A percentile compares a stretch with the other conserved stretches of the same genome.
These are phyloP conservation scores for Brachyptera risi DNA, from an alignment of 2,888 invertebrate genomes.

Conservation along the genomic window DNA sequence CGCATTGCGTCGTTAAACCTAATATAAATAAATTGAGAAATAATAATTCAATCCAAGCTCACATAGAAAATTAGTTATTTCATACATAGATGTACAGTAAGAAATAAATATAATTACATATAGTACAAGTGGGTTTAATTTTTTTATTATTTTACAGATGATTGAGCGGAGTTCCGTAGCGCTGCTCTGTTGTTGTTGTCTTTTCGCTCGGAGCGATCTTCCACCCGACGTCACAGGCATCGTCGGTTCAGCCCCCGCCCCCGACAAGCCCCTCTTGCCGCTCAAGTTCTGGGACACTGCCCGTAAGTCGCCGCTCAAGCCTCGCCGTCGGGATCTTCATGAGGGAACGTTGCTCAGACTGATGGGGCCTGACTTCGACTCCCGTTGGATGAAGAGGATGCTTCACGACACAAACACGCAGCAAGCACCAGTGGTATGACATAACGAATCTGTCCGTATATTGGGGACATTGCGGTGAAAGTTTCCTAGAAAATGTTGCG, in stretches of 20 bases:
- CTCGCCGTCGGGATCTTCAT: conserved; percentile 31
- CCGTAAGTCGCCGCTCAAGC: conserved; percentile 35
- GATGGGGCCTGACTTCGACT: conserved; percentile 35
- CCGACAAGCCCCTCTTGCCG: conserved; percentile 32
- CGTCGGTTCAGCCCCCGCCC: conserved; percentile 32
- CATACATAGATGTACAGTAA: no score
- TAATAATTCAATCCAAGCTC: no score
- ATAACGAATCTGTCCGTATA: no score
- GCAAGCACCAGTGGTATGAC: not conserved
- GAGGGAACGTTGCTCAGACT: conserved; percentile 28
- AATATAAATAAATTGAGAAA: no score
- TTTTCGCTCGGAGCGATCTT: not conserved
- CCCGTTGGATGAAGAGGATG: conserved; percentile 34
- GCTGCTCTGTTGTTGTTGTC: not conserved
- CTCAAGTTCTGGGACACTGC: conserved; percentile 39
- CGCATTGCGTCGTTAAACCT: no score
- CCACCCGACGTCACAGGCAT: conserved; percentile 35
- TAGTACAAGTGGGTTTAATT: no score
- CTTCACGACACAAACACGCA: conserved; percentile 6
- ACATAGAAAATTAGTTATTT: no score
- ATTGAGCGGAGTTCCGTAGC: not conserved
- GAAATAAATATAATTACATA: no score
- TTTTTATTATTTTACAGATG: no score
- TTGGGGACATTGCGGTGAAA: no score
- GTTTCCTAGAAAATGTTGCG: no score